These are phyloP conservation scores for Rhizomys pruinosus DNA, from an alignment of 2,113 vertebrate genomes.

Conservation along the genomic window DNA sequence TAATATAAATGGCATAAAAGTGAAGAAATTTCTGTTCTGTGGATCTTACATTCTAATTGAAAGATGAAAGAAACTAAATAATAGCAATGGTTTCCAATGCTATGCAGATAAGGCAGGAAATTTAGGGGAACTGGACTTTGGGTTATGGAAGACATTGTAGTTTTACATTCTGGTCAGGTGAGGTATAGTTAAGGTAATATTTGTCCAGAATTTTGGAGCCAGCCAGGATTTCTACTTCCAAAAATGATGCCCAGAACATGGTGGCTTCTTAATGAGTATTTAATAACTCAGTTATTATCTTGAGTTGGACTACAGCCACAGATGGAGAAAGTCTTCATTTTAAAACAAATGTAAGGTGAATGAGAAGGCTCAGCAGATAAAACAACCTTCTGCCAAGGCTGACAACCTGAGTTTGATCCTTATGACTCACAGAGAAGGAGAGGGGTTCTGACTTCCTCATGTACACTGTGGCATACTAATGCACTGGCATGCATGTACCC, in stretches of 20 bases:
- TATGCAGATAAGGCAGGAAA: too few relatives aligned
- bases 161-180: too few relatives aligned
- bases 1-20: too few relatives aligned
- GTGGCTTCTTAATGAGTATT: conserved; percentile 11
- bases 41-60: too few relatives aligned
- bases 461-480: background rate
- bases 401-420: background rate
- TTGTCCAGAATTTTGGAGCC: too few relatives aligned
- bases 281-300: background rate
- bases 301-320: background rate
- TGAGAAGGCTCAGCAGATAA: background rate
- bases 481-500: background rate
- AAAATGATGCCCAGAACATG: background rate
- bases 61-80: too few relatives aligned
- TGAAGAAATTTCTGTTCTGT: too few relatives aligned
- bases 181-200: too few relatives aligned
- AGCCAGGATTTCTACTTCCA: background rate
- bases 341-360: background rate
- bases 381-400: background rate
- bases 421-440: background rate
- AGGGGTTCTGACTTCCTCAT: background rate
- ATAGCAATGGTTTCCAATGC: too few relatives aligned
- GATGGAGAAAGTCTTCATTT: background rate
- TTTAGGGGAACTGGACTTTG: too few relatives aligned
- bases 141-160: too few relatives aligned